These are phyloP conservation scores for Saguinus oedipus DNA, from an alignment of 2,797 vertebrate species.

Conservation along the genomic window DNA sequence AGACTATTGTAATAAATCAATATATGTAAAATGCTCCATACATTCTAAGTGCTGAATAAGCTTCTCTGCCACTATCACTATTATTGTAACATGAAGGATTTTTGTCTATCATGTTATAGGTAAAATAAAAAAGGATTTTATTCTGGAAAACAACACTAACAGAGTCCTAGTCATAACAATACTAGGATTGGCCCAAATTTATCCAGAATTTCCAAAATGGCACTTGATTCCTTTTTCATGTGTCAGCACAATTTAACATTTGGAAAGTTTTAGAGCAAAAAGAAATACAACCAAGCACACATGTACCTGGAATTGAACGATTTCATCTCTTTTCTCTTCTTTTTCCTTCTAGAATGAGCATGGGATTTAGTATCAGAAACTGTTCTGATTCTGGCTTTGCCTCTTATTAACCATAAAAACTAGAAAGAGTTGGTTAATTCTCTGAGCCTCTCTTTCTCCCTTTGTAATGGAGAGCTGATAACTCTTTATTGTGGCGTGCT, in stretches of 20 bases:
- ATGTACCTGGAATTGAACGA: neutral
- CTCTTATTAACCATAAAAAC: neutral
- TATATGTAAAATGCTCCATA: neutral
- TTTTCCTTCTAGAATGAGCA: neutral
- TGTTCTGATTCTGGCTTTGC: neutral
- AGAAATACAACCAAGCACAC: neutral
- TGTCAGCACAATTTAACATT: neutral
- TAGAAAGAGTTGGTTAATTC: neutral
- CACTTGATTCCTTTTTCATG: neutral
- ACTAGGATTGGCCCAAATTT: neutral
- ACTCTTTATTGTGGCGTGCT: neutral
- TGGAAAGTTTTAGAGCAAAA: neutral
- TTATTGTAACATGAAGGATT: neutral
- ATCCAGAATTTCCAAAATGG: neutral
- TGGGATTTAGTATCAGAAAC: constrained; percentile 9
- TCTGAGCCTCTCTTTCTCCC: neutral
- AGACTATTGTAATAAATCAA: neutral
- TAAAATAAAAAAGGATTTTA: neutral
- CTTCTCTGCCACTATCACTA: neutral
- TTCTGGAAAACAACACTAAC: neutral
- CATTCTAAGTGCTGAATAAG: neutral
- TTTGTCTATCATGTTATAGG: neutral
- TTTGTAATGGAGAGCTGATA: neutral
- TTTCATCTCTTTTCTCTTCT: neutral
- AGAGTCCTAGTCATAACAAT: neutral